Evolutionary conservation across 2,797 vertebrate species (phyloP).

Genomic region (Arvicola amphibius): DNA sequence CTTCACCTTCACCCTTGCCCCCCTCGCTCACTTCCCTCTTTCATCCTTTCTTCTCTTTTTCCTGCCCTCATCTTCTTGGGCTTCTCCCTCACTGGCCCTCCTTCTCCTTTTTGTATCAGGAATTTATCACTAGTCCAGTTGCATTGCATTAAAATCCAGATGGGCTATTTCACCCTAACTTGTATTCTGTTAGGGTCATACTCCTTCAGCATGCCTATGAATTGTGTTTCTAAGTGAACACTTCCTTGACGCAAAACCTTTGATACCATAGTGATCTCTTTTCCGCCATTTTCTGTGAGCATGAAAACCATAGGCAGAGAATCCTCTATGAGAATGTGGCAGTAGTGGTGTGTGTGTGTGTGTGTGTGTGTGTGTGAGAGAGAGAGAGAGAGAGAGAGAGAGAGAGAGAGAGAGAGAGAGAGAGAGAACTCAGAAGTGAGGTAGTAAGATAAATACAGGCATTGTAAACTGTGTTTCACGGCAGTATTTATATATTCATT

Average conservation of each 20-base stretch:
- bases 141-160: not conserved
- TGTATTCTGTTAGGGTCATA: not conserved
- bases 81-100: not conserved
- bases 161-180: not conserved
- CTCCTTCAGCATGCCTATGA: not conserved
- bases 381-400: too few species aligned
- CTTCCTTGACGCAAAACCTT: conserved; percentile 10
- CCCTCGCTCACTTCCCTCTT: not conserved
- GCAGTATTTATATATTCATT: not conserved
- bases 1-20: too few species aligned
- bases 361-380: too few species aligned
- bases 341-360: not conserved
- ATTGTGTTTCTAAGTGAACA: conserved; percentile 18
- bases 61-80: not conserved
- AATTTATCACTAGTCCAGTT: not conserved
- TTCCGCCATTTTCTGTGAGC: not conserved
- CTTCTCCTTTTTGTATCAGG: not conserved
- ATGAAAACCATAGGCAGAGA: not conserved
- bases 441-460: not conserved
- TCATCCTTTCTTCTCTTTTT: not conserved
- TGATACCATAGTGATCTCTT: not conserved
- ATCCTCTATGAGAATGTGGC: not conserved
- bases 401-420: too few species aligned
- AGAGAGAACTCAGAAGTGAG: not conserved
- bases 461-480: not conserved